Evolutionary conservation across 2,797 vertebrate species (phyloP), one percentile per base, ranked within the genome.

Genomic region (Delichon dasypus): DNA sequence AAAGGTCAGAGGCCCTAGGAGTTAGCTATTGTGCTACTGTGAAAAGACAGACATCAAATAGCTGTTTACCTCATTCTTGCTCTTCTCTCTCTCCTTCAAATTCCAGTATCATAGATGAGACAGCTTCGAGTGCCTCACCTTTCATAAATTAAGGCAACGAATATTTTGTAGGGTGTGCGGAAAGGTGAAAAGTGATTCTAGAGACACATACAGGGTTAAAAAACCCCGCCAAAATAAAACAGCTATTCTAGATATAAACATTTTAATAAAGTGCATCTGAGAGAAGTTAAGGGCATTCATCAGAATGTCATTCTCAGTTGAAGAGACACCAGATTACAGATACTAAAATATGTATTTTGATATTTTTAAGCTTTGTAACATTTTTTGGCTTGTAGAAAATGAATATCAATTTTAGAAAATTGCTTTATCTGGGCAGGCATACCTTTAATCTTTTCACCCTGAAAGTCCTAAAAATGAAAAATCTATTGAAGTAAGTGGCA

Each of bases 1-100:
- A 97, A 96, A 97, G 95, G 95, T 97, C 96, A 98, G 85, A 96
- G 97, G 96, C 96, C 94, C 94, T 71, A 95, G 94, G 96, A 97
- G 97, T 97, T 97, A 96, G 92, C 93, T 72, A 74, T 96, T 81
- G 74, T 94, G 97, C 97, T 97, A 96, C 97, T 97, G 97, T 96
- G 95, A 97, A 96, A 96, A 97, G 95, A 86, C 94, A 96, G 96
- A 96, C 94, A 93, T 97, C 91, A 91, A 96, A 96, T 87, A 93
- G 85, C 89, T 93, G 79, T 94, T 94, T 95, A 94, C 53, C 40
- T 91, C 71, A 55, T 85, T 85, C 91, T 76, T 80, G 70, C 34
- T 94, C 74, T 80, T 91, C 81, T 61, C 40, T 48, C 73, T 78
- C 81, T 40, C 77, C 61, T 48, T 65, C 47, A 55, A 45, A 83